phyloP scores from a whole-genome alignment of 2,113 vertebrate species.

The Pristiophorus japonicus region DNA sequence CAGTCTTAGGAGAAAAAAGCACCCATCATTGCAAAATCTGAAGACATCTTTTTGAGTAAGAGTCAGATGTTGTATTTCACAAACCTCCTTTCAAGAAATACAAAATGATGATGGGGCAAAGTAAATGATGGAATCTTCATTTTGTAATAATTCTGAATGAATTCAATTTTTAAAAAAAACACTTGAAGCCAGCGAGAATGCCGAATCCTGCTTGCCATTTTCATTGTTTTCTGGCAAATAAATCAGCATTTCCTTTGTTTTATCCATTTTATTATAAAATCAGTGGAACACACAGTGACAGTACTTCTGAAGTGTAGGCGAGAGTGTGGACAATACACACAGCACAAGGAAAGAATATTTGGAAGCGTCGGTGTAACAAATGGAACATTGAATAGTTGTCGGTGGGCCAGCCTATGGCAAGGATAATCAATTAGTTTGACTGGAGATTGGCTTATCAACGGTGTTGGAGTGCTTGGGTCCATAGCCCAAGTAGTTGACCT shows the following conservation, averaged over 20 bases:
- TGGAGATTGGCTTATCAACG: constrained; percentile 15
- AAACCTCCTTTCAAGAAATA: neutral
- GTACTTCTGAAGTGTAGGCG: neutral
- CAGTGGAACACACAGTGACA: neutral
- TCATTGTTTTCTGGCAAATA: neutral
- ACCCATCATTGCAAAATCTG: neutral
- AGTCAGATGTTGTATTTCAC: neutral
- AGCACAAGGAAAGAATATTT: neutral
- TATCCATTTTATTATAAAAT: neutral
- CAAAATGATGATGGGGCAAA: neutral
- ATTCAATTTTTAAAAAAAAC: neutral
- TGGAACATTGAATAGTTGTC: constrained; percentile 27
- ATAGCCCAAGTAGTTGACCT: neutral
- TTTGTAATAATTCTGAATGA: neutral
- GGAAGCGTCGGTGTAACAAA: neutral
- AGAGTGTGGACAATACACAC: neutral
- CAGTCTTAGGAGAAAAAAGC: no score
- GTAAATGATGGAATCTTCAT: neutral
- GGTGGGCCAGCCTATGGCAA: neutral
- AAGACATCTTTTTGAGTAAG: neutral
- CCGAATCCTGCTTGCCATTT: neutral
- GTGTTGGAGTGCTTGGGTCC: neutral
- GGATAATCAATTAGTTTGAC: constrained; percentile 22
- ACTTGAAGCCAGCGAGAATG: no score
- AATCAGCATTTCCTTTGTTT: neutral